phyloP scores from a whole-genome alignment of 2,888 invertebrate species.

The Erebia aethiops region DNA sequence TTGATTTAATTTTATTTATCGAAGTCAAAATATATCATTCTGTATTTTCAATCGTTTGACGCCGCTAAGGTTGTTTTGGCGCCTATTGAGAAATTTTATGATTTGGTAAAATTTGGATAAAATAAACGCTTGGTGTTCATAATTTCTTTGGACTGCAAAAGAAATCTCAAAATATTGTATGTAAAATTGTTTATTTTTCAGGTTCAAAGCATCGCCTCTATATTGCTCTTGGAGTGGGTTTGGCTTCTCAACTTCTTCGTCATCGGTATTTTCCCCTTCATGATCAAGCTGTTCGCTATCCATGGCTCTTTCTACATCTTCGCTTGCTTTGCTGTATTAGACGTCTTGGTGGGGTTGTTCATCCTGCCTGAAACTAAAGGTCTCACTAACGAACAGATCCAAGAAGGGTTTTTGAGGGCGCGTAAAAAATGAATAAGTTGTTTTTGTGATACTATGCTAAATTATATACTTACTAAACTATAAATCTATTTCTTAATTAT shows the following conservation, averaged over 20 bases:
- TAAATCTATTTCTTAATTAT: no score
- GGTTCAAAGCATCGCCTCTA: constrained; percentile 71
- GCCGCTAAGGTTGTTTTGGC: no score
- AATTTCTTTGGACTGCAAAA: no score
- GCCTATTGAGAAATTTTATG: no score
- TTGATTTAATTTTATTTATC: no score
- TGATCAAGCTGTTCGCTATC: constrained; percentile 56
- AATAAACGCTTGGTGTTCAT: no score
- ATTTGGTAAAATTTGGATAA: no score
- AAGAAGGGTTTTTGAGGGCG: constrained; percentile 48
- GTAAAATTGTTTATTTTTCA: constrained; percentile 41
- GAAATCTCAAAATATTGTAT: not conserved
- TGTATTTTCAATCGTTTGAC: no score
- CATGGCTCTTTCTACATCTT: constrained; percentile 70
- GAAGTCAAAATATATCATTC: no score
- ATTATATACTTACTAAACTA: no score
- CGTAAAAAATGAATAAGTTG: constrained; percentile 34
- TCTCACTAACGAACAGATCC: constrained; percentile 65
- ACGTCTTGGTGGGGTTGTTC: constrained; percentile 56
- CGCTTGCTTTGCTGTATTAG: constrained; percentile 52
- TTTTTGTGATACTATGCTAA: not conserved
- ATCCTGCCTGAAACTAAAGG: constrained; percentile 78
- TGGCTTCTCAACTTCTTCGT: constrained; percentile 73
- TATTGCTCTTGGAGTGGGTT: constrained; percentile 67
- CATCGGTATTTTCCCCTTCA: constrained; percentile 66